A percentile compares a stretch with the other conserved stretches of the same genome.
phyloP scores from a whole-genome alignment of 2,888 invertebrate species.

The Sminthurides aquaticus region DNA sequence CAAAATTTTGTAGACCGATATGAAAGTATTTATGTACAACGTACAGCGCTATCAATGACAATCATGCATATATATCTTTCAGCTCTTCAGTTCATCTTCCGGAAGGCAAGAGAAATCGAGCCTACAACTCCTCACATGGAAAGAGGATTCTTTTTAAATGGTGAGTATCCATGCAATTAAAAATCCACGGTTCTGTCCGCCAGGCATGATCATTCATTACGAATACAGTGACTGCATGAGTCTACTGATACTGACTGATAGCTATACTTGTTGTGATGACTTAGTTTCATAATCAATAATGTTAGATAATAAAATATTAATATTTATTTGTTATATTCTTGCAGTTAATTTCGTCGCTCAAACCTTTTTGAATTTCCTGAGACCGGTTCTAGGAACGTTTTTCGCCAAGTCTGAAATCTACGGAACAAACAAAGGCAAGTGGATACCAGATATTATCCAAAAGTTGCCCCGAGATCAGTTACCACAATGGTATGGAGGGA shows the following conservation, averaged over 20 bases:
- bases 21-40: too few relatives aligned
- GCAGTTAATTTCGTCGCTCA: conserved; percentile 15
- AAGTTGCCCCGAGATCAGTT: background rate
- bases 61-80: too few relatives aligned
- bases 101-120: conserved; percentile 1
- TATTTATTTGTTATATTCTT: too few relatives aligned
- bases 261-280: too few relatives aligned
- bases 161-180: background rate
- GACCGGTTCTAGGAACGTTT: conserved; percentile 10
- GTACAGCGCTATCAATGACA: too few relatives aligned
- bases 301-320: too few relatives aligned
- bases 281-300: too few relatives aligned
- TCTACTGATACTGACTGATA: too few relatives aligned
- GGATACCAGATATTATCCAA: conserved; percentile 7
- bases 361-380: background rate
- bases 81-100: conserved; percentile 4
- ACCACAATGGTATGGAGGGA: conserved; percentile 10
- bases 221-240: too few relatives aligned
- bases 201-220: too few relatives aligned
- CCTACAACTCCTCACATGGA: background rate
- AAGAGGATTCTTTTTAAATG: conserved; percentile 5
- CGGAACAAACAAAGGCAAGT: conserved; percentile 12
- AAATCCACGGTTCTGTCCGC: too few relatives aligned
- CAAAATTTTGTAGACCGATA: too few relatives aligned
- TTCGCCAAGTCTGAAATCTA: conserved; percentile 10